These are phyloP conservation scores for Cisticola juncidis DNA, from an alignment of 2,113 vertebrate species.

Conservation along the genomic window DNA sequence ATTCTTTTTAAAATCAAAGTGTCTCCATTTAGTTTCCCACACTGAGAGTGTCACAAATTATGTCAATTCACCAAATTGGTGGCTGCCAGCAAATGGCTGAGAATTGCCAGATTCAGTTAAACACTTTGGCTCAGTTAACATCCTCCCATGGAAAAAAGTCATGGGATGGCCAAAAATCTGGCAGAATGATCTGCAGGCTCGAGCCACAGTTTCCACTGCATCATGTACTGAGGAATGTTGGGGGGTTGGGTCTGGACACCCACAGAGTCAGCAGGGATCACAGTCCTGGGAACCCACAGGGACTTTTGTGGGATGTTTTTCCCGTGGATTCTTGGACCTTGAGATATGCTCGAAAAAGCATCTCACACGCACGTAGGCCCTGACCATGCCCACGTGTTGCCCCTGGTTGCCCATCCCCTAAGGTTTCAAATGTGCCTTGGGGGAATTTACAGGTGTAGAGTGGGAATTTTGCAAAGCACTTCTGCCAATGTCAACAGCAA, in stretches of 20 bases:
- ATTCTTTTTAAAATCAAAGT: conserved; percentile 5
- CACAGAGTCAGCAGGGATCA: conserved; percentile 2
- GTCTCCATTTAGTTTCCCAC: conserved; percentile 25
- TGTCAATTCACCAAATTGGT: conserved; percentile 39
- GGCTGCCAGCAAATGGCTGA: conserved; percentile 22
- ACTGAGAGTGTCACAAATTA: conserved; percentile 53
- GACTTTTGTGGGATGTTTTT: conserved; percentile 13
- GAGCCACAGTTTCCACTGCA: conserved; percentile 62
- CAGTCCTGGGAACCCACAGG: neutral
- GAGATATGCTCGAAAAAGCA: neutral
- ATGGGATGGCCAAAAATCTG: conserved; percentile 50
- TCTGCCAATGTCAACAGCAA: conserved; percentile 8
- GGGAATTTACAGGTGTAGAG: conserved; percentile 36
- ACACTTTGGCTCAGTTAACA: conserved; percentile 43
- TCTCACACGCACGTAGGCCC: fast-evolving
- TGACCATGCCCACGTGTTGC: neutral
- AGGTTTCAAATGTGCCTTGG: neutral
- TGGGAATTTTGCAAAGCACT: neutral
- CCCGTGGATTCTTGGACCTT: neutral
- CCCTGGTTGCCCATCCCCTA: neutral
- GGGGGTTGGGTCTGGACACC: conserved; percentile 22
- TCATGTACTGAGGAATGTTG: conserved; percentile 51
- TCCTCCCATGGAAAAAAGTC: conserved; percentile 64
- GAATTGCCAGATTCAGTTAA: conserved; percentile 62
- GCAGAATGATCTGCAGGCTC: conserved; percentile 33